Conservation (phyloP, 92 coral and sea anemone genomes). For the Porites rus region DNA sequence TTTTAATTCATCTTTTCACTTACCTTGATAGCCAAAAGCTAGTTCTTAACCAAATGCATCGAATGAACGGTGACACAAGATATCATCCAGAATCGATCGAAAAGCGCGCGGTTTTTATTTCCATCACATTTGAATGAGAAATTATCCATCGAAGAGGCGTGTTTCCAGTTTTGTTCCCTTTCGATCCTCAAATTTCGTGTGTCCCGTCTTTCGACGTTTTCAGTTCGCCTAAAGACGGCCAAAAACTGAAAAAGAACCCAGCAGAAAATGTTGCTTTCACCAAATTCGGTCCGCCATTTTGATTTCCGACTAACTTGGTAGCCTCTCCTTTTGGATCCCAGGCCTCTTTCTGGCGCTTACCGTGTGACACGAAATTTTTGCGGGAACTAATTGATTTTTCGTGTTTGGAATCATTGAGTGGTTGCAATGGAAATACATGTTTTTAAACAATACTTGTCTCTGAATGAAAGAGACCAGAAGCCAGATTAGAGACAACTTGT, state of each 20-base stretch:
- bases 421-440: too few relatives aligned
- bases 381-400: too few relatives aligned
- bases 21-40: too few relatives aligned
- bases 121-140: background rate
- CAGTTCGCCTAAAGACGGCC: background rate
- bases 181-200: background rate
- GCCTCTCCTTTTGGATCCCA: background rate
- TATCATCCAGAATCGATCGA: too few relatives aligned
- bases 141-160: background rate
- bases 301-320: background rate
- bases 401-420: too few relatives aligned
- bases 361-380: background rate
- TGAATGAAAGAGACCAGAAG: too few relatives aligned
- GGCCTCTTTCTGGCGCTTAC: background rate
- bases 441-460: too few relatives aligned
- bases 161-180: background rate
- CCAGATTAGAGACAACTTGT: too few relatives aligned
- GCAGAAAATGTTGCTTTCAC: background rate
- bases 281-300: background rate
- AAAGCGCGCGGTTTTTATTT: background rate
- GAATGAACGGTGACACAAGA: too few relatives aligned
- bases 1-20: too few relatives aligned
- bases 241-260: background rate
- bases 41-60: too few relatives aligned
- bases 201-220: background rate